phyloP scores from a whole-genome alignment of 2,113 vertebrate species.

The Dasyornis broadbenti region DNA sequence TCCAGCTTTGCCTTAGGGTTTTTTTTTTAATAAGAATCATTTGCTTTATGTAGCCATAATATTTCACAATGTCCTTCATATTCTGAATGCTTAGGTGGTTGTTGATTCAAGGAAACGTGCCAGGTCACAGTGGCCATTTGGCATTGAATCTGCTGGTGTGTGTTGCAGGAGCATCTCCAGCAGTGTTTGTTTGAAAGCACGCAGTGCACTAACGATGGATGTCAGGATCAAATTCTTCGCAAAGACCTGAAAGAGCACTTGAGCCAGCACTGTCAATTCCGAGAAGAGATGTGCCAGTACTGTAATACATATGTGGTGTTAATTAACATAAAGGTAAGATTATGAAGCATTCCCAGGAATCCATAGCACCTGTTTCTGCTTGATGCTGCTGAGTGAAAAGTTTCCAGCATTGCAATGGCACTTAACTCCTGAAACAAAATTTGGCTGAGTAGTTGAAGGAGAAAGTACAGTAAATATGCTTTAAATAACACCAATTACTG shows the following conservation, averaged over 20 bases:
- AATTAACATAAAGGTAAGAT: conserved; percentile 73
- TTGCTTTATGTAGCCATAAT: neutral
- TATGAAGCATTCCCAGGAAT: neutral
- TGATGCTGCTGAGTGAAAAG: neutral
- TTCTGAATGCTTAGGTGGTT: neutral
- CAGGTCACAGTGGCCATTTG: neutral
- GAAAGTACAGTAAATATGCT: neutral
- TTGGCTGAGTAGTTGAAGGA: neutral
- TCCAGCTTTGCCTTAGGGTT: neutral
- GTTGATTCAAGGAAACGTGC: neutral
- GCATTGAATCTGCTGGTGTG: neutral
- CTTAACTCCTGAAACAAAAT: neutral
- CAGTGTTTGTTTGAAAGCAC: conserved; percentile 75
- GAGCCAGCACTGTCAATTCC: conserved; percentile 65
- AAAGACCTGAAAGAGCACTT: conserved; percentile 76
- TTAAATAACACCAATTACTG: neutral
- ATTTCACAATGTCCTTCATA: neutral
- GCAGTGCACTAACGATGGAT: conserved; percentile 73
- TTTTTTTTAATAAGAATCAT: neutral
- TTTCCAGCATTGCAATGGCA: neutral
- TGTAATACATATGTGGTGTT: conserved; percentile 69
- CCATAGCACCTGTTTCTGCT: neutral
- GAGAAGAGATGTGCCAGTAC: conserved; percentile 76
- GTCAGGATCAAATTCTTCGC: conserved; percentile 70
- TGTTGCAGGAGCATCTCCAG: conserved; percentile 80